Conservation (phyloP, 2,888 invertebrate genomes). For the Drosophila macrothrix region DNA sequence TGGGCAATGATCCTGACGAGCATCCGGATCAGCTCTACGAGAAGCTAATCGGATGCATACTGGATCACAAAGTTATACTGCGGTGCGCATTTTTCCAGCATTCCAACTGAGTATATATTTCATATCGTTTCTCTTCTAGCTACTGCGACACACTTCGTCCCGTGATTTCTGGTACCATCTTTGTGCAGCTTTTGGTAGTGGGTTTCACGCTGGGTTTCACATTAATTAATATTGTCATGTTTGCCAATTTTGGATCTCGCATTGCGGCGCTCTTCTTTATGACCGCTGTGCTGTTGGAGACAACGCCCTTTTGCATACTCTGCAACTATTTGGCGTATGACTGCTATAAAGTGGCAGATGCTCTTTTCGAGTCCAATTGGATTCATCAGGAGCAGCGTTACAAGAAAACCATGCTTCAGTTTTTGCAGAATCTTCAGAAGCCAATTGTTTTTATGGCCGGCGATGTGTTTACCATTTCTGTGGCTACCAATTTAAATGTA, state of each 20-base stretch:
- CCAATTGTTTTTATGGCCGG: slow-evolving; percentile 72
- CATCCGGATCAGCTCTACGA: slow-evolving; percentile 56
- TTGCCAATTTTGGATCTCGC: slow-evolving; percentile 65
- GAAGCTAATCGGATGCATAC: slow-evolving; percentile 65
- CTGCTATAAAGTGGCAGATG: slow-evolving; percentile 59
- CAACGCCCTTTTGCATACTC: slow-evolving; percentile 77
- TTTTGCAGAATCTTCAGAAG: slow-evolving; percentile 70
- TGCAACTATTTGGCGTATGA: slow-evolving; percentile 72
- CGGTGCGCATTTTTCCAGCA: slow-evolving; percentile 7
- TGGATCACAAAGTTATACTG: slow-evolving; percentile 71
- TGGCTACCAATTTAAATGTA: slow-evolving; percentile 75
- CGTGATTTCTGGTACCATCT: slow-evolving; percentile 74
- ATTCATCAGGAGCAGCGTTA: slow-evolving; percentile 63
- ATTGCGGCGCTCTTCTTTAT: slow-evolving; percentile 65
- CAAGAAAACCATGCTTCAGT: slow-evolving; percentile 60
- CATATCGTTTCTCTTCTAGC: slow-evolving; percentile 23
- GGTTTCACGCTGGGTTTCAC: slow-evolving; percentile 72
- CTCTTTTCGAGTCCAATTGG: slow-evolving; percentile 78
- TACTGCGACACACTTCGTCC: slow-evolving; percentile 69
- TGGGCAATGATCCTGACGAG: slow-evolving; percentile 57
- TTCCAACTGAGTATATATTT: not conserved
- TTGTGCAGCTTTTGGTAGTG: slow-evolving; percentile 75
- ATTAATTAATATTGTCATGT: slow-evolving; percentile 72
- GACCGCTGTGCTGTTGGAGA: slow-evolving; percentile 67
- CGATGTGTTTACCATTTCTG: slow-evolving; percentile 73